Evolutionary conservation across 2,113 vertebrate genomes (phyloP).

Genomic region (Psilopogon haemacephalus): DNA sequence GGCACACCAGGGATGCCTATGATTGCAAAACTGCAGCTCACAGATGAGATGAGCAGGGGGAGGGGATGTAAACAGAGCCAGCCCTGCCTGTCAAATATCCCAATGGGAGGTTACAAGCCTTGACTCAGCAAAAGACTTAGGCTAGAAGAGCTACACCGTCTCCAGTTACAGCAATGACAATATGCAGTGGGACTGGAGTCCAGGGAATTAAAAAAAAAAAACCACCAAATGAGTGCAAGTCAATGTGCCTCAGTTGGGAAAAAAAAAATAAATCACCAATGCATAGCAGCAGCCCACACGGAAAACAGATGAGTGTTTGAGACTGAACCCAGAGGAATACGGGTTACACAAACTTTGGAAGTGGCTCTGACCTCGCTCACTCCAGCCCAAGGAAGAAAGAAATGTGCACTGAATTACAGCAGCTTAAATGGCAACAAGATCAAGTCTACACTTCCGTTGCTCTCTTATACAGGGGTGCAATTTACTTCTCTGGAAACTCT

Average conservation of each 20-base stretch:
- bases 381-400: not conserved
- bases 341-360: not conserved
- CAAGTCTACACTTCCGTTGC: not conserved
- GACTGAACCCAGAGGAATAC: not conserved
- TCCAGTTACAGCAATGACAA: not conserved
- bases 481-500: not conserved
- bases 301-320: not conserved
- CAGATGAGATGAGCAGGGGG: conserved; percentile 1
- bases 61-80: conserved; percentile 25
- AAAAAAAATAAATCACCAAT: not conserved
- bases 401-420: not conserved
- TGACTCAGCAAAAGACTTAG: not conserved
- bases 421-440: not conserved
- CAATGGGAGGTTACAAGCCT: conserved; percentile 5
- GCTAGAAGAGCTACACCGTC: not conserved
- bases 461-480: not conserved
- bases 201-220: not conserved
- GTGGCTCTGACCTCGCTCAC: not conserved
- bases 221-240: not conserved
- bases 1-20: conserved; percentile 22
- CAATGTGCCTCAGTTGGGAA: not conserved
- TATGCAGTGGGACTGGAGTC: not conserved
- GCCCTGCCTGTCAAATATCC: not conserved
- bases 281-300: not conserved
- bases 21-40: conserved; percentile 27